phyloP scores from a whole-genome alignment of 2,113 vertebrate genomes.

The Chiloscyllium plagiosum region DNA sequence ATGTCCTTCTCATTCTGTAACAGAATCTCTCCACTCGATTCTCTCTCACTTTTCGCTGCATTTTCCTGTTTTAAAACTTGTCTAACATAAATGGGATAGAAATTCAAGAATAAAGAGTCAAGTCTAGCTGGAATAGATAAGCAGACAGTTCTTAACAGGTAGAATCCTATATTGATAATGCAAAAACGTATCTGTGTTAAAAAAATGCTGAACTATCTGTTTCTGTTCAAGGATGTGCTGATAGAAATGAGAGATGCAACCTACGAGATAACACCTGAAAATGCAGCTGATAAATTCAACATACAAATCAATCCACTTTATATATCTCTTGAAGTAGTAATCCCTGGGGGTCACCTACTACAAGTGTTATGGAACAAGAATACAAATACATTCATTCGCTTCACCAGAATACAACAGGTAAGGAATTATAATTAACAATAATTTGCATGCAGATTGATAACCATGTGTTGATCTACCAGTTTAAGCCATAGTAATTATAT shows the following conservation, averaged over 20 bases:
- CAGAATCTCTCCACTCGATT: neutral
- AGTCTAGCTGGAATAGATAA: neutral
- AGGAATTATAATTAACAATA: neutral
- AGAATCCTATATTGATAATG: neutral
- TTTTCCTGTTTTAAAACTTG: neutral
- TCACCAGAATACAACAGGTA: conserved; percentile 12
- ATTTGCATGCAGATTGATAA: neutral
- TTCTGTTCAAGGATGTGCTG: conserved; percentile 2
- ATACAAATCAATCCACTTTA: neutral
- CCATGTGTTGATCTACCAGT: neutral
- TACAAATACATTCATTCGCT: neutral
- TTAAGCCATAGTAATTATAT: neutral
- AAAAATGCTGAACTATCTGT: neutral
- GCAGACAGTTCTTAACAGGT: neutral
- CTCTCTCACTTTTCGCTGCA: neutral
- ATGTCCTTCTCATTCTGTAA: neutral
- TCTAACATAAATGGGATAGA: neutral
- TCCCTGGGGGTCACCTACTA: neutral
- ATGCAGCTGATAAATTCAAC: neutral
- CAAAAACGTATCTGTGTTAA: neutral
- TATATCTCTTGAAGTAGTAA: neutral
- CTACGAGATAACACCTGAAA: neutral
- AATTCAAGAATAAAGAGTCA: neutral
- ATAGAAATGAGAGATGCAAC: neutral
- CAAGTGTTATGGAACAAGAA: neutral